These are phyloP conservation scores for Tipula vernalis DNA, from an alignment of 2,888 invertebrate species.

Conservation along the genomic window DNA sequence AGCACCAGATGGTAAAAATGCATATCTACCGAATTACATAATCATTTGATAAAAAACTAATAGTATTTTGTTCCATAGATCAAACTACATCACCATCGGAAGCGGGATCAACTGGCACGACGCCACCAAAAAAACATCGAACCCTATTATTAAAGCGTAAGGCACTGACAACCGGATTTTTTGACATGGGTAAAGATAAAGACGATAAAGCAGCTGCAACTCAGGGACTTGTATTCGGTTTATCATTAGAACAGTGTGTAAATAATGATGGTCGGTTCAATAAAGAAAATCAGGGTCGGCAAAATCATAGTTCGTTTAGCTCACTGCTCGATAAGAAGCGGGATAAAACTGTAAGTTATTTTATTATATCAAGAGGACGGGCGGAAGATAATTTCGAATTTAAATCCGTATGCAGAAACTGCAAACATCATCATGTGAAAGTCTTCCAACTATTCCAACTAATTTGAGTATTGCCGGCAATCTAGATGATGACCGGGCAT, in stretches of 20 bases:
- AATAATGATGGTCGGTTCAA: slow-evolving; percentile 49
- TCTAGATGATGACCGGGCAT: neutral
- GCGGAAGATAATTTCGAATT: neutral
- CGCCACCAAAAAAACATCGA: slow-evolving; percentile 54
- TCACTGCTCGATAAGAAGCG: slow-evolving; percentile 38
- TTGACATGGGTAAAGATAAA: slow-evolving; percentile 54
- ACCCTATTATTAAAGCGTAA: slow-evolving; percentile 74
- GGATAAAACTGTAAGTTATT: neutral
- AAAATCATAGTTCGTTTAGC: slow-evolving; percentile 52
- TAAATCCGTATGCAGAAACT: neutral
- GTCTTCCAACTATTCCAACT: slow-evolving; percentile 37
- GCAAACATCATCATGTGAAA: slow-evolving; percentile 56
- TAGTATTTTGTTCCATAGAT: neutral
- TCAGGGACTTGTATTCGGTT: slow-evolving; percentile 68
- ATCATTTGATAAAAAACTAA: too few species aligned
- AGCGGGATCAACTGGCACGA: neutral
- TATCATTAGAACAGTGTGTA: slow-evolving; percentile 71
- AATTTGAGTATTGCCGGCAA: slow-evolving; percentile 8
- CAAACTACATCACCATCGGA: neutral
- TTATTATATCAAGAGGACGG: neutral
- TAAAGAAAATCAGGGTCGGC: slow-evolving; percentile 22
- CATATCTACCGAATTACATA: neutral
- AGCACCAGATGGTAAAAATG: slow-evolving; percentile 62
- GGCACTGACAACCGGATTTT: slow-evolving; percentile 77
- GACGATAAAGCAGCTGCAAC: slow-evolving; percentile 45